Base-by-base conservation (phyloP, 2,113 vertebrate genomes). In the Solea solea region DNA sequence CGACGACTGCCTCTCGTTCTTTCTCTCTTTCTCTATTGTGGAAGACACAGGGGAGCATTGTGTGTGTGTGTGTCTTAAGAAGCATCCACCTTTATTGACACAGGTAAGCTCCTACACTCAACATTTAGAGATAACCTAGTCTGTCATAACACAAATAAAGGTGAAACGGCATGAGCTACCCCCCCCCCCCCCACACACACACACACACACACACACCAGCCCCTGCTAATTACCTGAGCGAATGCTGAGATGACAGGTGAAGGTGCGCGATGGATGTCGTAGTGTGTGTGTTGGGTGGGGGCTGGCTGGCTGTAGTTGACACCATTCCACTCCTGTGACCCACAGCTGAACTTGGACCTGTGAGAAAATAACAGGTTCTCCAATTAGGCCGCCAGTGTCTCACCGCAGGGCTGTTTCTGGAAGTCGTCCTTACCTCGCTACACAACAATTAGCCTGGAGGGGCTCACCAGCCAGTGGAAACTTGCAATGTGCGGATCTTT, bases 341-440 rank as follows among this genome's bases (percentile, higher is more conserved):
- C 68, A 13, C 45, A 41, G 21, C 83, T 91, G 91, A 94, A 94
- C 89, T 86, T 85, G 78, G 81, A 85, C 83, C 81, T 80, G 74
- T 87, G 80, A 89, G 88, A 91, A 93, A 93, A 93, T 83, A 78
- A 91, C 82, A 88, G 88, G 72, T 87, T 91, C 51, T 82, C 83
- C 78, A 85, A 86, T 91, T 88, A 88, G 90, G 77, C 83, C 55
- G 67, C 58, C 69, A 82, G 80, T 80, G 81, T 85, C 74, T 83
- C 65, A 87, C 87, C 50, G 67, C 74, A 60, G 82, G 84, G 78
- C 66, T 88, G 59, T 74, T 91, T 87, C 83, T 77, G 81, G 73
- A 88, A 91, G 79, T 81, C 67, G 28, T 75, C 64, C 81, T 88
- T 86, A 86, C 81, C 80, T 86, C 59, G 66, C 82, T 80, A 78